Evolutionary conservation across 2,888 invertebrate genomes (phyloP).

Genomic region (Drosophila pegasa): DNA sequence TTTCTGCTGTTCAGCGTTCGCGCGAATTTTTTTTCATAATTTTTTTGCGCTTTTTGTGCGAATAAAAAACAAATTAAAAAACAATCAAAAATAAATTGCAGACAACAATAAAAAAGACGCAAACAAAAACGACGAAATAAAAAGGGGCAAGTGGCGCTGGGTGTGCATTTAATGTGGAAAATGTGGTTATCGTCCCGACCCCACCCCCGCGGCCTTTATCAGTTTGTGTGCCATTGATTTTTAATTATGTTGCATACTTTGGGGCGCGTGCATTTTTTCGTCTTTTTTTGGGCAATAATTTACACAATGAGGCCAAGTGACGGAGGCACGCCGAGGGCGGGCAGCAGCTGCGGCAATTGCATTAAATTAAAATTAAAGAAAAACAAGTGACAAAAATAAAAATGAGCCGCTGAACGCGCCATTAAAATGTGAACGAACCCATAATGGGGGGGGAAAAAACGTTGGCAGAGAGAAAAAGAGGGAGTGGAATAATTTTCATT

Average conservation of each 20-base stretch:
- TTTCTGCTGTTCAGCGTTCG: conserved; percentile 60
- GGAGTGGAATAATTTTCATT: conserved; percentile 81
- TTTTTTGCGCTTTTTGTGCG: conserved; percentile 58
- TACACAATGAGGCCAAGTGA: conserved; percentile 57
- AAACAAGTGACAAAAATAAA: conserved; percentile 76
- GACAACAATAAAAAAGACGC: conserved; percentile 45
- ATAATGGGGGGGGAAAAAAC: conserved; percentile 22
- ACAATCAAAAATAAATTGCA: conserved; percentile 77
- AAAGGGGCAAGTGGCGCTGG: conserved; percentile 29
- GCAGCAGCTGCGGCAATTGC: conserved; percentile 40
- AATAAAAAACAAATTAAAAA: conserved; percentile 80
- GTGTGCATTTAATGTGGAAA: conserved; percentile 65
- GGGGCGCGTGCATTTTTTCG: conserved; percentile 52
- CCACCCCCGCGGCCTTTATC: conserved; percentile 63
- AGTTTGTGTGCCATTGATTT: conserved; percentile 83
- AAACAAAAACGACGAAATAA: conserved; percentile 48
- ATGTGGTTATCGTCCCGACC: conserved; percentile 66
- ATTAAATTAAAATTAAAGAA: conserved; percentile 71
- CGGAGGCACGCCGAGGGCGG: conserved; percentile 5
- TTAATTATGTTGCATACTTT: conserved; percentile 82
- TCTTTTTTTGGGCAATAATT: conserved; percentile 73
- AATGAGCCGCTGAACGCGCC: conserved; percentile 52
- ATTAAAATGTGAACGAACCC: conserved; percentile 54
- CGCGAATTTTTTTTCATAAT: conserved; percentile 51
- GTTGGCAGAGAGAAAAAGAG: not conserved